Percentiles rank a stretch among this genome's conserved stretches.
Conservation (phyloP, 2,797 vertebrate species). For the Mionectes olivaceus region DNA sequence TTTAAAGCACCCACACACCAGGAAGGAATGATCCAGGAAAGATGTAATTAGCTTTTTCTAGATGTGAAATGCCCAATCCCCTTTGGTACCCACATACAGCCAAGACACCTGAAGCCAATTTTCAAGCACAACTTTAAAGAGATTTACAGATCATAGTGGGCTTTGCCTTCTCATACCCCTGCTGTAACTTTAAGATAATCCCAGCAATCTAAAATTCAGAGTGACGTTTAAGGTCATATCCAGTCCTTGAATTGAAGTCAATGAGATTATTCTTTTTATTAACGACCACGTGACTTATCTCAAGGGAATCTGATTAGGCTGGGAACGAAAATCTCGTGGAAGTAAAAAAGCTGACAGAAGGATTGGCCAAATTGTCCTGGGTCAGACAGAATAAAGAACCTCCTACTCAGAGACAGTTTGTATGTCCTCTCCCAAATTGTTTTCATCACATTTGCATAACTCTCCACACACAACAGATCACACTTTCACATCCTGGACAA, state of each 20-base stretch:
- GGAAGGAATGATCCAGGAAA: not conserved
- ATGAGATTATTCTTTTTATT: not conserved
- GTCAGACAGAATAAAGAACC: not conserved
- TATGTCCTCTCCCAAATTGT: not conserved
- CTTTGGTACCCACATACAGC: not conserved
- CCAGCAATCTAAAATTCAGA: not conserved
- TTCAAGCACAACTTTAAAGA: not conserved
- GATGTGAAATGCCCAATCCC: not conserved
- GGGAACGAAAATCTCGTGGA: not conserved
- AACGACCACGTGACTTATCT: not conserved
- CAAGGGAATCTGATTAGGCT: not conserved
- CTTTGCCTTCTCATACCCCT: not conserved
- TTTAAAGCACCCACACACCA: not conserved
- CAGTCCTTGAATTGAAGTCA: not conserved
- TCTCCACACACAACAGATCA: not conserved
- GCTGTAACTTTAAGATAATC: not conserved
- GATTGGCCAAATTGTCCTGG: not conserved
- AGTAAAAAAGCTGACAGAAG: not conserved
- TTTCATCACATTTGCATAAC: not conserved
- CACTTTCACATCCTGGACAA: not conserved
- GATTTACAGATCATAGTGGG: not conserved
- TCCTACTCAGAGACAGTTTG: not conserved
- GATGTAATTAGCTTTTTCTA: not conserved
- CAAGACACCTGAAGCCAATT: not conserved
- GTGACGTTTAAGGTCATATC: not conserved